These are phyloP conservation scores for Trichomalopsis sarcophagae DNA, from an alignment of 1,140 invertebrate genomes.

Conservation along the genomic window DNA sequence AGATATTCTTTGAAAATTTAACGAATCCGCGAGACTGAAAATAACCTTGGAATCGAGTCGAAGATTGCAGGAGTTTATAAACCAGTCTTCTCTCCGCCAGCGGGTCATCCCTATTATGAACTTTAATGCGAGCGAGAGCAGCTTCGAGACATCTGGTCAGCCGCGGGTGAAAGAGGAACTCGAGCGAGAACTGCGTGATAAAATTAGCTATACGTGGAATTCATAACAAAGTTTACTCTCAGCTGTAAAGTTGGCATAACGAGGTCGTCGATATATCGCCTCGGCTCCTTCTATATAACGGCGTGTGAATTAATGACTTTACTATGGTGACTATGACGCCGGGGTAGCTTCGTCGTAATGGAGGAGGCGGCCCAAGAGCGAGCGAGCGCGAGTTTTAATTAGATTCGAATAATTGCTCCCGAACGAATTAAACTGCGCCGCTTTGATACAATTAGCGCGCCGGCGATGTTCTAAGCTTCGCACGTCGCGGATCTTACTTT, in stretches of 20 bases:
- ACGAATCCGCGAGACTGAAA: too few relatives aligned
- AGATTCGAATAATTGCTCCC: conserved; percentile 62
- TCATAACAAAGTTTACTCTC: conserved; percentile 60
- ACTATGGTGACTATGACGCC: conserved; percentile 29
- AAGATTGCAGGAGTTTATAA: too few relatives aligned
- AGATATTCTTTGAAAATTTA: too few relatives aligned
- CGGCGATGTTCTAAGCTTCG: background rate
- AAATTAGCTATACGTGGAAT: conserved; percentile 53
- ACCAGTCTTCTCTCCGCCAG: too few relatives aligned
- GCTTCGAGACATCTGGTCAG: conserved; percentile 34
- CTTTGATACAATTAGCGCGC: conserved; percentile 54
- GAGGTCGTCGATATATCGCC: conserved; percentile 58
- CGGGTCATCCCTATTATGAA: background rate
- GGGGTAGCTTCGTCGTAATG: background rate
- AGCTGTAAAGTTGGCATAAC: conserved; percentile 59
- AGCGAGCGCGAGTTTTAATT: conserved; percentile 63
- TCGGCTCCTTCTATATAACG: conserved; percentile 53
- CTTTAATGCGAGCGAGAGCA: background rate
- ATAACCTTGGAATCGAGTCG: background rate
- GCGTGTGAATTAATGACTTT: conserved; percentile 60
- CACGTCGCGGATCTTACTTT: background rate
- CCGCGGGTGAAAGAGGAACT: background rate
- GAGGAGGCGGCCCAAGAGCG: conserved; percentile 5
- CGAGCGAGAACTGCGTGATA: conserved; percentile 4
- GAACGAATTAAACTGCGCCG: conserved; percentile 57